phyloP scores from a whole-genome alignment of 92 coral and sea anemone genomes.

The Zoanthus solanderi region DNA sequence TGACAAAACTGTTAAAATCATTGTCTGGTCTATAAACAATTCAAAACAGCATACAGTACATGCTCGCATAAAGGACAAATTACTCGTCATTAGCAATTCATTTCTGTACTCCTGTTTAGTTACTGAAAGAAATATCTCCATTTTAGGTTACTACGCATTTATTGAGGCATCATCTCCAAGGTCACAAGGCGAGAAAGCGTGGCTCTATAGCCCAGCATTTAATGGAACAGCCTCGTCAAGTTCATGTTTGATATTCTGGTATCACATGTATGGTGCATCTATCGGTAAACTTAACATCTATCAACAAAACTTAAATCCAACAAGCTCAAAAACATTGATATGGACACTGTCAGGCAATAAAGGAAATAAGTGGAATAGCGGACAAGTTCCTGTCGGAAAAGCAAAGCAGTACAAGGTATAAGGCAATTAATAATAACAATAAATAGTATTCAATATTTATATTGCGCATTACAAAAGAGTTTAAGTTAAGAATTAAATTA shows the following conservation, averaged over 20 bases:
- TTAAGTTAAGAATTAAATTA: too few relatives aligned
- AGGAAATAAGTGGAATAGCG: slow-evolving; percentile 88
- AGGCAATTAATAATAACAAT: too few relatives aligned
- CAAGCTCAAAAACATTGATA: slow-evolving; percentile 60
- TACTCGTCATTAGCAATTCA: too few relatives aligned
- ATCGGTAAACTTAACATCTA: slow-evolving; percentile 90
- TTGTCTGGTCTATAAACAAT: too few relatives aligned
- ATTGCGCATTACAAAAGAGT: background rate
- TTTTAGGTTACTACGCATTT: slow-evolving; percentile 80
- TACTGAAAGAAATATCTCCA: background rate
- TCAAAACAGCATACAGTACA: too few relatives aligned
- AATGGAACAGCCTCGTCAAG: slow-evolving; percentile 66
- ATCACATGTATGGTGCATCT: slow-evolving; percentile 84
- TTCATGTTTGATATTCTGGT: slow-evolving; percentile 95
- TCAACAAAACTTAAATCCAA: slow-evolving; percentile 60
- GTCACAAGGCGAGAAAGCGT: slow-evolving; percentile 77
- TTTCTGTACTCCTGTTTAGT: too few relatives aligned
- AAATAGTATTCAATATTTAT: background rate
- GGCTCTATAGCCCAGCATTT: slow-evolving; percentile 80
- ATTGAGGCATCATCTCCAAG: slow-evolving; percentile 93
- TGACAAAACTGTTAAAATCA: too few relatives aligned
- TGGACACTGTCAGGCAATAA: slow-evolving; percentile 84
- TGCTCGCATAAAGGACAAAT: too few relatives aligned
- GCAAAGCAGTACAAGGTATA: slow-evolving; percentile 67
- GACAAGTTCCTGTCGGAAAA: slow-evolving; percentile 90